phyloP scores from a whole-genome alignment of 2,113 vertebrate genomes.

The Brevimyrus niger region DNA sequence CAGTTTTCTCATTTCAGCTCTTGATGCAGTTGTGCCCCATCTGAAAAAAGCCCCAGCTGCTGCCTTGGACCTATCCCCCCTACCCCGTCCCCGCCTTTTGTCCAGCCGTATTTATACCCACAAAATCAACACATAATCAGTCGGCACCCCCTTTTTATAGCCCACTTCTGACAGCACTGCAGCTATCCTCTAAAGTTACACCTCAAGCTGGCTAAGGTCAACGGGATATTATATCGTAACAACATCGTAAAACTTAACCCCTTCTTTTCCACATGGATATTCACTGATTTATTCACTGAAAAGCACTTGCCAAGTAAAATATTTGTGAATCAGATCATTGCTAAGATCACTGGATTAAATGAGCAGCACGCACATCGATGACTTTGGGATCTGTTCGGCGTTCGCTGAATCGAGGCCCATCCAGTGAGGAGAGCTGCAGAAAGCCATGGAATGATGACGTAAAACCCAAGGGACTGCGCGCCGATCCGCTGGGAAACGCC shows the following conservation, averaged over 20 bases:
- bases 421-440: not conserved
- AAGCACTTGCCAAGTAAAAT: not conserved
- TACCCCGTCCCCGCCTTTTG: too few species aligned
- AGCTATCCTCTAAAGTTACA: not conserved
- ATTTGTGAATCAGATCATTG: not conserved
- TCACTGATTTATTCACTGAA: not conserved
- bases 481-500: not conserved
- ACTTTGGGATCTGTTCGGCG: not conserved
- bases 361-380: not conserved
- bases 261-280: not conserved
- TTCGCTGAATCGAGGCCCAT: not conserved
- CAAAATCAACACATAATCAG: not conserved
- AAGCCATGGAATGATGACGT: not conserved
- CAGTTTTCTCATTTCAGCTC: not conserved
- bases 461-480: not conserved
- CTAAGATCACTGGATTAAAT: not conserved
- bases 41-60: not conserved
- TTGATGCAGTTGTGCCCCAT: not conserved
- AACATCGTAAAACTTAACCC: not conserved
- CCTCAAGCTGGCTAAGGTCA: not conserved
- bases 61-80: not conserved
- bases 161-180: not conserved
- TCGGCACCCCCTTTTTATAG: not conserved
- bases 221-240: not conserved
- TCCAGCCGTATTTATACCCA: not conserved